Evolutionary conservation across 2,888 invertebrate species (phyloP), one percentile per base, ranked within the genome.

Genomic region (Andrena fulva): DNA sequence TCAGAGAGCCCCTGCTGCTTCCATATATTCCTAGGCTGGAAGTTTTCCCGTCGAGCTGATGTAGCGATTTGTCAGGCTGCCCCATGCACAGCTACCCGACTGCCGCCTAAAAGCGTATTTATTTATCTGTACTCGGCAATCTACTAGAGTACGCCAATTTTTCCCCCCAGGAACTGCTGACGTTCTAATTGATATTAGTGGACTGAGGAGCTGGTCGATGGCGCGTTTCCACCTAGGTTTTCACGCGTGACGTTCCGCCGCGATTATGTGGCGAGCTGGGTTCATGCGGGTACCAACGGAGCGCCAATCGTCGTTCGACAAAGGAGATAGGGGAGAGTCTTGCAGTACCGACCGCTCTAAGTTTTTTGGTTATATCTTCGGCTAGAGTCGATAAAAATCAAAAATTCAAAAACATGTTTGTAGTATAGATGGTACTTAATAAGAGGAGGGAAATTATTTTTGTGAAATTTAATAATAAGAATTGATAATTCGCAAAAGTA

Each of bases 21-120:
- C 70, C 10, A 80, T 80, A 71, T 59, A 74, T 80, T 62, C 33
- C 48, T 24, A 10, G 12, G 24, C 33, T 66, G 33, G 63, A 64
- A 52, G 54, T 59, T 73, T 74, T 74, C 67, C 69, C 79, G 59
- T 20, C 52, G 33, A 35, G 56, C n/a, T 27, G 73, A 42, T 70
- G 74, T 62, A 70, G 54, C 74, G 66, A 80, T 82, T 70, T 80
- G 80, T 82, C 70, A 70, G 50, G 60, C 52, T 54, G n/a, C 35
- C n/a, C n/a, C 24, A 16, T 8, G 29, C 54, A 16, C n/a, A 8
- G n/a, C 2, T 16, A 16, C 27, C 10, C 33, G 64, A 31, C 50
- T 12, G 27, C 20, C 27, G 16, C 48, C 2, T 52, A 56, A 62
- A 79, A 50, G 59, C 50, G 60, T 66, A 52, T 80, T 60, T 66